Percentiles rank a stretch among this genome's conserved stretches.
Conservation (phyloP, 2,797 vertebrate species). For the Cyprinodon diabolis region DNA sequence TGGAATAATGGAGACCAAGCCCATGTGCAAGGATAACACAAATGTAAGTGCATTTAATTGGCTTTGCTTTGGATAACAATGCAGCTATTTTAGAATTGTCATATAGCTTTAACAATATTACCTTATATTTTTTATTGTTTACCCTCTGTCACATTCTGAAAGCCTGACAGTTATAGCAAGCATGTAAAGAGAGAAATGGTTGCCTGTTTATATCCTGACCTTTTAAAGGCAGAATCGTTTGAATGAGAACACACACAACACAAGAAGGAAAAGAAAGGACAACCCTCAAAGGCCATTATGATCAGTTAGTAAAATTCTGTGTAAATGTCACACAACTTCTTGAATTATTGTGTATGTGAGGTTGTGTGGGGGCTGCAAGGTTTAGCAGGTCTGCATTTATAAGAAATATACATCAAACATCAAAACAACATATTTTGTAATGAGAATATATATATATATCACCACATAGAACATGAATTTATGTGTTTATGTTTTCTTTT, state of each 20-base stretch:
- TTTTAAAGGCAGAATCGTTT: constrained; percentile 29
- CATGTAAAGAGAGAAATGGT: constrained; percentile 7
- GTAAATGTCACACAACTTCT: constrained; percentile 26
- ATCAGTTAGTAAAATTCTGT: constrained; percentile 8
- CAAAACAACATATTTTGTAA: background rate
- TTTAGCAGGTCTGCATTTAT: background rate
- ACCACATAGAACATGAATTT: background rate
- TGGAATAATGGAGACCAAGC: background rate
- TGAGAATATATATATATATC: background rate
- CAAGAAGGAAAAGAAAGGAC: background rate
- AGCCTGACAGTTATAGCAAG: background rate
- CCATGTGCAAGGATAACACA: background rate
- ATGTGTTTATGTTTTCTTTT: background rate
- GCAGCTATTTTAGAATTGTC: background rate
- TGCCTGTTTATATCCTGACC: constrained; percentile 30
- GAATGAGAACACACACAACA: background rate
- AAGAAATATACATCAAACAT: background rate
- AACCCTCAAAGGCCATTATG: background rate
- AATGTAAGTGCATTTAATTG: background rate
- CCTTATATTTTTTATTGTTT: constrained; percentile 9
- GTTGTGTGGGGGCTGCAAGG: background rate
- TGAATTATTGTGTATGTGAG: background rate
- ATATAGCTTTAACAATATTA: background rate
- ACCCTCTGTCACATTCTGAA: background rate
- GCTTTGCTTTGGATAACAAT: background rate